Percentiles rank a stretch among this genome's conserved stretches.
phyloP scores from a whole-genome alignment of 2,888 invertebrate genomes.

The Synergus umbraculus region DNA sequence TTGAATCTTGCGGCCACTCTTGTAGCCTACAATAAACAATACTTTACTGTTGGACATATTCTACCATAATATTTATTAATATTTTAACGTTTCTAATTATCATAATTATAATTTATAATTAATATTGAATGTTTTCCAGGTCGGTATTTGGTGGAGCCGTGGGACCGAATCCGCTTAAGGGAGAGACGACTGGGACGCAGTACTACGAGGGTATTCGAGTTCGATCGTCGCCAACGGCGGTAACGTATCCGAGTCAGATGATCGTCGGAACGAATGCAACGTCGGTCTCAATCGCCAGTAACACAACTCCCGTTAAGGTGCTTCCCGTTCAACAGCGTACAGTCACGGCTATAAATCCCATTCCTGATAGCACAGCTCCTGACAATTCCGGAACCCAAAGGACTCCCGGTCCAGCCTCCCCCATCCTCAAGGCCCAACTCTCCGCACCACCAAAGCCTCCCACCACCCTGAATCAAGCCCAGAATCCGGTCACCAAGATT shows the following conservation, averaged over 20 bases:
- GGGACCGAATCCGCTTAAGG: conserved; percentile 87
- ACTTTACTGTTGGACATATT: too few species aligned
- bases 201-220: conserved; percentile 85
- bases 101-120: too few species aligned
- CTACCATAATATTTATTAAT: too few species aligned
- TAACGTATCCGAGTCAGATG: conserved; percentile 75
- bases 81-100: too few species aligned
- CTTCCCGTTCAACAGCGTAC: conserved; percentile 75
- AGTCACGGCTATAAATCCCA: conserved; percentile 72
- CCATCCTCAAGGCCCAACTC: conserved; percentile 91
- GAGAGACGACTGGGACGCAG: conserved; percentile 80
- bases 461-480: conserved; percentile 79
- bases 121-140: conserved; percentile 76
- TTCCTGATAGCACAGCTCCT: conserved; percentile 70
- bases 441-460: conserved; percentile 83
- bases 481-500: conserved; percentile 77
- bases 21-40: too few species aligned
- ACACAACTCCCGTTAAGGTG: conserved; percentile 79
- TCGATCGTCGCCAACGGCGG: conserved; percentile 81
- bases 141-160: conserved; percentile 90
- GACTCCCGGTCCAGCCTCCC: conserved; percentile 83
- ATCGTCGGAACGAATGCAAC: conserved; percentile 55
- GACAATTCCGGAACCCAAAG: conserved; percentile 68
- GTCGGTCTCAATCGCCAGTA: conserved; percentile 52
- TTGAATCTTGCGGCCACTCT: too few species aligned